phyloP scores from a whole-genome alignment of 1,140 invertebrate genomes.

The Drosophila subobscura region DNA sequence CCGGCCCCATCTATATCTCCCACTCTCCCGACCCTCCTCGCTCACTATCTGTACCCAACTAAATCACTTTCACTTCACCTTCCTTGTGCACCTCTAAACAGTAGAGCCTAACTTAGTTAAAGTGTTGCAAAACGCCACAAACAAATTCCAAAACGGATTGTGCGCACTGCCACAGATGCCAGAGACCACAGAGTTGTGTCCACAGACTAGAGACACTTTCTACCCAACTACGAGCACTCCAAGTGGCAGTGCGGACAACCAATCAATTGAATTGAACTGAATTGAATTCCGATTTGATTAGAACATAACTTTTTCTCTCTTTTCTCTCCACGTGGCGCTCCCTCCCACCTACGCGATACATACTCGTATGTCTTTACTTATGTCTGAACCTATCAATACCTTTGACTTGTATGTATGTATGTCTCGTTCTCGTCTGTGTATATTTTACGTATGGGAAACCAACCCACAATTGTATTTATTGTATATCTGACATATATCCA shows the following conservation, averaged over 20 bases:
- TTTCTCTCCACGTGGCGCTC: constrained; percentile 75
- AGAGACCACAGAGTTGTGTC: background rate
- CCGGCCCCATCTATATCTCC: constrained; percentile 18
- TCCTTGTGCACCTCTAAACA: constrained; percentile 29
- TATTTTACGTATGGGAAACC: constrained; percentile 16
- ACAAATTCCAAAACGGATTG: constrained; percentile 36
- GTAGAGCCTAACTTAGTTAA: constrained; percentile 32
- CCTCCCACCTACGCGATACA: constrained; percentile 62
- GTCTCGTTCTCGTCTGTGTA: constrained; percentile 12
- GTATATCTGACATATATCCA: constrained; percentile 20
- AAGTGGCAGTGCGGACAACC: constrained; percentile 22
- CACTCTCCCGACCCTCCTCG: constrained; percentile 8
- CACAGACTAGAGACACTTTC: background rate
- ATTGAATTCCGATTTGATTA: constrained; percentile 65
- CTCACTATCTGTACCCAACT: constrained; percentile 4
- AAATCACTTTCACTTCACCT: constrained; percentile 9
- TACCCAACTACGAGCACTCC: too few species aligned
- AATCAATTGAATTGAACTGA: constrained; percentile 38
- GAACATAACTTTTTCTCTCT: constrained; percentile 78
- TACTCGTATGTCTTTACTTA: constrained; percentile 33
- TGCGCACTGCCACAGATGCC: constrained; percentile 17
- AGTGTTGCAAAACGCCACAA: constrained; percentile 45
- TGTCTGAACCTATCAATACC: constrained; percentile 26
- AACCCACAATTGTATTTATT: constrained; percentile 28
- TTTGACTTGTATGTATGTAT: constrained; percentile 16